Evolutionary conservation across 2,797 vertebrate genomes (phyloP).

Genomic region (Capromys pilorides): DNA sequence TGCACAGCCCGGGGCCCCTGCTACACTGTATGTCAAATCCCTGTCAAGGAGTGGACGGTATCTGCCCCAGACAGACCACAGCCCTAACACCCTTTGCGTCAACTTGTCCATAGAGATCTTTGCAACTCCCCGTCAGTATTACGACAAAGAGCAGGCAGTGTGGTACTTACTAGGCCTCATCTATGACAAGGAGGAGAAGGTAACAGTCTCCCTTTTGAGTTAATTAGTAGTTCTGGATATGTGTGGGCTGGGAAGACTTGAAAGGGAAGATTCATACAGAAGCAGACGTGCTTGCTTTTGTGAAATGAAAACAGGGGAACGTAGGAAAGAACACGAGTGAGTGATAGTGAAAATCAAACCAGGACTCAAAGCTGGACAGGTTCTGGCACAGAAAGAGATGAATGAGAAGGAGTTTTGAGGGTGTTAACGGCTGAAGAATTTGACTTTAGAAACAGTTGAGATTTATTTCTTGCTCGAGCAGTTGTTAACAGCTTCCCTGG

Average conservation of each 20-base stretch:
- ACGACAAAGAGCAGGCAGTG: neutral
- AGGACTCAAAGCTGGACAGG: slow-evolving; percentile 18
- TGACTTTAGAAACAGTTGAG: slow-evolving; percentile 49
- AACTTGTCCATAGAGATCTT: neutral
- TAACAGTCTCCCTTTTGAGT: slow-evolving; percentile 12
- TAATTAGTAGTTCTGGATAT: neutral
- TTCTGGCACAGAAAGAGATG: slow-evolving; percentile 42
- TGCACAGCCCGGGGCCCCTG: neutral
- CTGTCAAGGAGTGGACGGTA: neutral
- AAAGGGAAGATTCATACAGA: neutral
- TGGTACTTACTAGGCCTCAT: neutral
- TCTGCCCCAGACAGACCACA: slow-evolving; percentile 3
- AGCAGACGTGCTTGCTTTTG: neutral
- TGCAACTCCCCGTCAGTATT: neutral
- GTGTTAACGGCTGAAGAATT: slow-evolving; percentile 29
- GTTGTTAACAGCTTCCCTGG: slow-evolving; percentile 52
- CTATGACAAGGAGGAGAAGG: neutral
- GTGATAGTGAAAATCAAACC: neutral
- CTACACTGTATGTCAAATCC: neutral
- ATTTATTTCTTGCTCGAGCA: slow-evolving; percentile 46
- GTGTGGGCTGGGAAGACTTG: neutral
- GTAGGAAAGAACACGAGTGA: neutral
- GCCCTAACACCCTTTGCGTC: neutral
- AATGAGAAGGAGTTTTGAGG: neutral
- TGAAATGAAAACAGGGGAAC: slow-evolving; percentile 35